Percentiles rank a stretch among this genome's conserved stretches.
Evolutionary conservation across 1,140 invertebrate genomes (phyloP).

Genomic region (Drosophila suzukii): DNA sequence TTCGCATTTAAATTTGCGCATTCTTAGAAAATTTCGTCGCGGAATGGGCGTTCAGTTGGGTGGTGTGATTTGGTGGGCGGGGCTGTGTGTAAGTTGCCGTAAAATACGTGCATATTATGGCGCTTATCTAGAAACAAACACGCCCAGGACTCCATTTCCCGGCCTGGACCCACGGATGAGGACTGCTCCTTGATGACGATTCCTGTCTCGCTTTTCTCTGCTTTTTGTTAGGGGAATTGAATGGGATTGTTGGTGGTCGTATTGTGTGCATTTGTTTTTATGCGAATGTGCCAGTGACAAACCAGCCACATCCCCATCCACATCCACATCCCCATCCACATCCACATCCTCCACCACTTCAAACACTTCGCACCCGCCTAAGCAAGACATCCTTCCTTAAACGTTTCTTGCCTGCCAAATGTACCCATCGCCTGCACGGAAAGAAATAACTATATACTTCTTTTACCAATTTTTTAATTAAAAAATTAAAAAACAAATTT

Average conservation of each 20-base stretch:
- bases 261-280: conserved; percentile 69
- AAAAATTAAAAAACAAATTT: background rate
- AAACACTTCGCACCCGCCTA: conserved; percentile 48
- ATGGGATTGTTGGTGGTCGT: conserved; percentile 50
- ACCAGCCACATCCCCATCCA: conserved; percentile 11
- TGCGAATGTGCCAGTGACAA: conserved; percentile 50
- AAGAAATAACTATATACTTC: background rate
- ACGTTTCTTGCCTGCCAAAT: conserved; percentile 78
- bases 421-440: conserved; percentile 46
- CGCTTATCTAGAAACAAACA: conserved; percentile 80
- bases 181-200: conserved; percentile 64
- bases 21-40: conserved; percentile 64
- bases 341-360: conserved; percentile 29
- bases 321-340: conserved; percentile 21
- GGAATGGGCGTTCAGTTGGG: conserved; percentile 7
- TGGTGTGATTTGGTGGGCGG: background rate
- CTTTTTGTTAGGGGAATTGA: conserved; percentile 53
- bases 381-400: conserved; percentile 81
- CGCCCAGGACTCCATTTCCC: conserved; percentile 65
- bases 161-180: conserved; percentile 22
- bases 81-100: conserved; percentile 47
- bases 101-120: conserved; percentile 82
- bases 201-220: conserved; percentile 47
- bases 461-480: background rate
- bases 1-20: conserved; percentile 79